Evolutionary conservation across 2,113 vertebrate genomes (phyloP).

Genomic region (Dicaeum eximium): DNA sequence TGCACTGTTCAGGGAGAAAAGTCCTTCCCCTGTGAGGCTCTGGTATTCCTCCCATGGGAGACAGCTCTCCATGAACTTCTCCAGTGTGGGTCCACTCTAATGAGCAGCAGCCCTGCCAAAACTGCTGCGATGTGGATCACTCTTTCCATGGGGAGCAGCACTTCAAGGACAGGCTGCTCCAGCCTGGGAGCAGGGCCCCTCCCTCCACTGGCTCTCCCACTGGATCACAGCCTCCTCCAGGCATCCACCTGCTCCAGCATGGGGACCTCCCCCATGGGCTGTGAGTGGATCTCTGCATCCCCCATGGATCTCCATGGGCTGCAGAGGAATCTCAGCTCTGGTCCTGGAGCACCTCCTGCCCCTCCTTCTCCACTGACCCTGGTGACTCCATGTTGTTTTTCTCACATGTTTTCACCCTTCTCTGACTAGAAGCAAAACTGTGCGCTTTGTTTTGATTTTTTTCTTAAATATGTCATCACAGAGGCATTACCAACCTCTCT

Average conservation of each 20-base stretch:
- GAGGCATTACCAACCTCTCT: not conserved
- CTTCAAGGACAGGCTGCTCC: not conserved
- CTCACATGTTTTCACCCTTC: not conserved
- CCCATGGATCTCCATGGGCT: too few relatives aligned
- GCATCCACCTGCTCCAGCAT: accelerated
- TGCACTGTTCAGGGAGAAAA: not conserved
- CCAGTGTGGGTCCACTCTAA: too few relatives aligned
- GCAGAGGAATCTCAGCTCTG: accelerated
- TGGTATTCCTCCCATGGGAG: too few relatives aligned
- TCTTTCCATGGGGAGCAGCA: too few relatives aligned
- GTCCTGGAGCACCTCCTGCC: not conserved
- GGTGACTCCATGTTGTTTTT: not conserved
- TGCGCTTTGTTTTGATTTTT: not conserved
- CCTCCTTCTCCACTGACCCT: not conserved
- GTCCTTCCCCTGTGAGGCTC: not conserved
- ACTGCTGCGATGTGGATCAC: too few relatives aligned
- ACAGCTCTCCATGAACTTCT: not conserved
- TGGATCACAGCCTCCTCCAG: not conserved
- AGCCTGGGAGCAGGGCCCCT: not conserved
- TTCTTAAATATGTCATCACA: not conserved
- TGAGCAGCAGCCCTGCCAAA: not conserved
- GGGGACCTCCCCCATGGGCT: too few relatives aligned
- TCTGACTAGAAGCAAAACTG: not conserved
- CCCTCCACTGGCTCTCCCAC: not conserved
- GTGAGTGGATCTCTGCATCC: not conserved